phyloP scores from a whole-genome alignment of 2,888 invertebrate genomes.

The Agrotis clavis region DNA sequence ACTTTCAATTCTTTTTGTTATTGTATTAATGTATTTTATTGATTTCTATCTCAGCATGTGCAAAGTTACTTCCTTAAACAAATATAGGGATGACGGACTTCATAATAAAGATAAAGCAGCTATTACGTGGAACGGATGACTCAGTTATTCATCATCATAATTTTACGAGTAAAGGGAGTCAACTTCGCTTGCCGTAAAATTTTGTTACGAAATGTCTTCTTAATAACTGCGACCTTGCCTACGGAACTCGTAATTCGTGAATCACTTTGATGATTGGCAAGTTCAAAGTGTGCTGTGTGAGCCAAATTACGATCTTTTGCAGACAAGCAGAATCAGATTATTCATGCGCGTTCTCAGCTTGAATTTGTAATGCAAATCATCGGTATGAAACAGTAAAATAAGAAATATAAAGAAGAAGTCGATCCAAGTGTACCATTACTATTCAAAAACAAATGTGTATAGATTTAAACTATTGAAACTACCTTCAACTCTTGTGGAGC shows the following conservation, averaged over 20 bases:
- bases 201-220: conserved; percentile 47
- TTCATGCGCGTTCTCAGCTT: not conserved
- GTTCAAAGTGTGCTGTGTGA: not conserved
- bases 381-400: not conserved
- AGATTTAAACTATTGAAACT: conserved; percentile 44
- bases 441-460: conserved; percentile 35
- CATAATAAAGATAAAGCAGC: conserved; percentile 37
- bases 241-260: conserved; percentile 44
- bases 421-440: conserved; percentile 17
- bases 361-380: conserved; percentile 5
- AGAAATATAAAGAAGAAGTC: not conserved
- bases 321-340: conserved; percentile 12
- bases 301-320: conserved; percentile 29
- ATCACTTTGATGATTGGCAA: conserved; percentile 34
- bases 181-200: conserved; percentile 45
- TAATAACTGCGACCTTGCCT: conserved; percentile 34
- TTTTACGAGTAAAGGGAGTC: conserved; percentile 51
- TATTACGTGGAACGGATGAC: conserved; percentile 30
- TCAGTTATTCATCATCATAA: conserved; percentile 54
- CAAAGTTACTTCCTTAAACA: not conserved
- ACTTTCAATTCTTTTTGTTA: no score
- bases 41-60: no score
- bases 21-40: no score
- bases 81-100: conserved; percentile 12
- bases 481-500: conserved; percentile 21